Conservation (phyloP, 2,888 invertebrate genomes). For the Germaria angustata region DNA sequence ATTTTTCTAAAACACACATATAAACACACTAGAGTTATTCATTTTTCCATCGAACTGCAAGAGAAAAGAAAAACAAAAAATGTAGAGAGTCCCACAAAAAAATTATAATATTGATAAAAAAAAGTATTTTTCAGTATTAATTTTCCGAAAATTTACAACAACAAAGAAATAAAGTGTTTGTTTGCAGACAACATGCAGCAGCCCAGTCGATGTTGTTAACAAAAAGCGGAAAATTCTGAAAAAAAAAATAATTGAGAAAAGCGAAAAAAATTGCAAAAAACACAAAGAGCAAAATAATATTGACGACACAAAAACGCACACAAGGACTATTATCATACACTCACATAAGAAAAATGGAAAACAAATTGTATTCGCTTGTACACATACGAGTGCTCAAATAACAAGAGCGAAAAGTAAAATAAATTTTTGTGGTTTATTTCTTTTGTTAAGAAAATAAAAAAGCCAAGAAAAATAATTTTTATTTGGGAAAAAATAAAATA, state of each 20-base stretch:
- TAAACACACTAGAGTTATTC: background rate
- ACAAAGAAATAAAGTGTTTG: slow-evolving; percentile 2
- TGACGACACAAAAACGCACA: background rate
- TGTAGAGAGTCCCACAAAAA: background rate
- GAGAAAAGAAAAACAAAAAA: background rate
- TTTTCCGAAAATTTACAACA: slow-evolving; percentile 6
- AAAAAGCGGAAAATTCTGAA: slow-evolving; percentile 41
- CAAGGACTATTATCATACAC: slow-evolving; percentile 2
- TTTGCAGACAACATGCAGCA: slow-evolving; percentile 58
- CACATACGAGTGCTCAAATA: too few relatives aligned
- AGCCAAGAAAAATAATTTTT: slow-evolving; percentile 34
- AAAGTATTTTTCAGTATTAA: background rate
- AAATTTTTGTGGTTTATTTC: slow-evolving; percentile 46
- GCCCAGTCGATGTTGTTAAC: slow-evolving; percentile 27
- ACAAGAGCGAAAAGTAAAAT: slow-evolving; percentile 44
- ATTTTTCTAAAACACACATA: background rate
- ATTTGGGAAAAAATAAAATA: slow-evolving; percentile 23
- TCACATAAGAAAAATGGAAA: slow-evolving; percentile 12
- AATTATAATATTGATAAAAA: slow-evolving; percentile 9
- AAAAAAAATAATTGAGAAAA: slow-evolving; percentile 18
- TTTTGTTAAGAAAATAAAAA: slow-evolving; percentile 56
- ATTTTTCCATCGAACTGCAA: background rate
- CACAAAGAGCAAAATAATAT: background rate
- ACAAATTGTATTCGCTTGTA: background rate
- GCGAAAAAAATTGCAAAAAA: slow-evolving; percentile 15